Evolutionary conservation across 2,113 vertebrate genomes (phyloP), one percentile per base, ranked within the genome.

Genomic region (Bagarius yarrelli): DNA sequence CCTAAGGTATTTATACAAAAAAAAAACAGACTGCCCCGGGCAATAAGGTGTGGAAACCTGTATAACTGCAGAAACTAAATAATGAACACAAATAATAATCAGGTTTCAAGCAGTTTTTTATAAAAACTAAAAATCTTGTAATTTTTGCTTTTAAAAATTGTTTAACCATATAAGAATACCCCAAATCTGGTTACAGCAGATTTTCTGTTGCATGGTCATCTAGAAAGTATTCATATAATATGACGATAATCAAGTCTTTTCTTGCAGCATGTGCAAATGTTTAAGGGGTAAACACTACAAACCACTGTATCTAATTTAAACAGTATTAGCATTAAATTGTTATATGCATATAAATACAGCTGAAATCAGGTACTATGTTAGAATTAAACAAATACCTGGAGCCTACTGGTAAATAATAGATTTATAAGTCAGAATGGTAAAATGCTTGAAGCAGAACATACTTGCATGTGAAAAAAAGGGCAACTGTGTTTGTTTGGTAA

Each of bases 401-500:
- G 44, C 36, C 36, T 69, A 27, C 44, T n/a, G 3, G 36, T 8
- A 12, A 44, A n/a, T 25, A 47, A 44, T 47, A 13, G 6, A 18
- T 34, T 63, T 21, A 36, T 40, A 14, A 69, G 21, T 67, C 21
- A 70, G 16, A 0, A 50, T n/a, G 1, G 12, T 8, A 63, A 5
- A 79, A 75, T 82, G 81, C 84, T 88, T 87, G 84, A 40, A 69
- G 84, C 82, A 82, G 79, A 60, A 87, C 77, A 83, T 47, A 82
- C 85, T 86, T 86, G 67, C 23, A 36, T 67, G 13, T 30, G 60
- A 30, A 16, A 8, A 2, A 57, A 74, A 74, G 32, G 36, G 25
- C n/a, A 57, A 36, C 18, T 44, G 1, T 36, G 56, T 71, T 75
- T 67, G 13, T 60, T 60, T 69, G 23, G 40, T 12, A 78, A 64